Evolutionary conservation across 2,797 vertebrate genomes (phyloP).

Genomic region (Gallinago solitaria): DNA sequence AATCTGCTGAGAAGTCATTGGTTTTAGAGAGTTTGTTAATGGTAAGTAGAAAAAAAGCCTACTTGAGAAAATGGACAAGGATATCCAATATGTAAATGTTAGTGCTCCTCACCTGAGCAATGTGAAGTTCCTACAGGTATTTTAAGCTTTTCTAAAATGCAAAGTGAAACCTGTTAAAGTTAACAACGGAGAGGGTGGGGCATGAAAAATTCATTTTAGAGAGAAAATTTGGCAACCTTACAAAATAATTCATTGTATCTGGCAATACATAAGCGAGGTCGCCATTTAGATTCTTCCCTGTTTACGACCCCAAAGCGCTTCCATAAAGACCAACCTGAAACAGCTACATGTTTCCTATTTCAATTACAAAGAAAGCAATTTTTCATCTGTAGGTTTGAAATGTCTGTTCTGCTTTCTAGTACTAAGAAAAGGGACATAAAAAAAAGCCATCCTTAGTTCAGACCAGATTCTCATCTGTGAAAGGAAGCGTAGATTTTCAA

Average conservation of each 20-base stretch:
- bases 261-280: not conserved
- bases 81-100: not conserved
- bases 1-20: not conserved
- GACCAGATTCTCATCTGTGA: not conserved
- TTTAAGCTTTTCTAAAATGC: not conserved
- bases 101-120: not conserved
- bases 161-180: not conserved
- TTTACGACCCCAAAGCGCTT: not conserved
- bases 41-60: not conserved
- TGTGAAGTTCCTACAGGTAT: not conserved
- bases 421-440: not conserved
- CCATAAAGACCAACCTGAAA: not conserved
- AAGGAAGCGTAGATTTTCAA: not conserved
- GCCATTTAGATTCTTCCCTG: not conserved
- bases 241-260: not conserved
- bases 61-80: not conserved
- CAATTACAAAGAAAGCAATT: not conserved
- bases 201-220: not conserved
- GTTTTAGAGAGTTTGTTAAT: not conserved
- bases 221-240: not conserved
- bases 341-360: not conserved
- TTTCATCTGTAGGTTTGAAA: not conserved
- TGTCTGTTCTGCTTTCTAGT: not conserved
- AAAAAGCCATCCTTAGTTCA: not conserved
- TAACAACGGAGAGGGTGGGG: accelerated